Percentiles rank a stretch among this genome's conserved stretches.
Conservation (phyloP, 1,140 invertebrate genomes). For the Pseudomyrmex flavicornis region DNA sequence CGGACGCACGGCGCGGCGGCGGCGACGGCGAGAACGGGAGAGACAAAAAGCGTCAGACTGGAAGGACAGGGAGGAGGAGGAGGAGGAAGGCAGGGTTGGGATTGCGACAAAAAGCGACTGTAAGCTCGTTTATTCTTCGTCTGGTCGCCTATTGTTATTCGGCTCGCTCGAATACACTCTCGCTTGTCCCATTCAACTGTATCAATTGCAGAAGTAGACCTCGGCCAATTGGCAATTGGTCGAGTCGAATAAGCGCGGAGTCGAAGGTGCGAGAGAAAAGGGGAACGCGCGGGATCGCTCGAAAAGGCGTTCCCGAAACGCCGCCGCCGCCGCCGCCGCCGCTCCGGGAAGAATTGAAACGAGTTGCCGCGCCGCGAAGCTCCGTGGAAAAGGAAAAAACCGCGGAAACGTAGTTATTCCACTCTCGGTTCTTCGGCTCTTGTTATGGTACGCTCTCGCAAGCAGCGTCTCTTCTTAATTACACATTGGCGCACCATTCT, state of each 20-base stretch:
- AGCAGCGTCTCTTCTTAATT: slow-evolving; percentile 50
- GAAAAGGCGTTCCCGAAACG: slow-evolving; percentile 21
- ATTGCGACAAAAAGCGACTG: slow-evolving; percentile 34
- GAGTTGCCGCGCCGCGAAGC: slow-evolving; percentile 6
- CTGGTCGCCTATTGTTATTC: slow-evolving; percentile 64
- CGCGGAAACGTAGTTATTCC: slow-evolving; percentile 18
- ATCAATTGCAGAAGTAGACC: slow-evolving; percentile 71
- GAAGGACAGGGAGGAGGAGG: background rate
- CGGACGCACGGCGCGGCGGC: slow-evolving; percentile 12
- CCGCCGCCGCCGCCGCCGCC: background rate
- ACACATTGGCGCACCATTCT: slow-evolving; percentile 42
- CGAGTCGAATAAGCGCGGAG: slow-evolving; percentile 54
- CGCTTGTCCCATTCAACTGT: slow-evolving; percentile 51
- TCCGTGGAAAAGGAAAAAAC: slow-evolving; percentile 28
- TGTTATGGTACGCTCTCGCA: background rate
- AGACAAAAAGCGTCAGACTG: slow-evolving; percentile 35
- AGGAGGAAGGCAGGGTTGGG: background rate
- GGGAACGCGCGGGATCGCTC: slow-evolving; percentile 12
- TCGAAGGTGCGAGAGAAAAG: too few relatives aligned
- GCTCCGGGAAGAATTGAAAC: slow-evolving; percentile 9
- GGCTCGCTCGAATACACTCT: slow-evolving; percentile 39
- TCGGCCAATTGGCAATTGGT: slow-evolving; percentile 72
- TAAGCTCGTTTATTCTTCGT: slow-evolving; percentile 70
- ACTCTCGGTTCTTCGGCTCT: slow-evolving; percentile 5
- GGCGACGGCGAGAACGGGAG: slow-evolving; percentile 13